Evolutionary conservation across 2,113 vertebrate species (phyloP).

Genomic region (Hassar affinis): DNA sequence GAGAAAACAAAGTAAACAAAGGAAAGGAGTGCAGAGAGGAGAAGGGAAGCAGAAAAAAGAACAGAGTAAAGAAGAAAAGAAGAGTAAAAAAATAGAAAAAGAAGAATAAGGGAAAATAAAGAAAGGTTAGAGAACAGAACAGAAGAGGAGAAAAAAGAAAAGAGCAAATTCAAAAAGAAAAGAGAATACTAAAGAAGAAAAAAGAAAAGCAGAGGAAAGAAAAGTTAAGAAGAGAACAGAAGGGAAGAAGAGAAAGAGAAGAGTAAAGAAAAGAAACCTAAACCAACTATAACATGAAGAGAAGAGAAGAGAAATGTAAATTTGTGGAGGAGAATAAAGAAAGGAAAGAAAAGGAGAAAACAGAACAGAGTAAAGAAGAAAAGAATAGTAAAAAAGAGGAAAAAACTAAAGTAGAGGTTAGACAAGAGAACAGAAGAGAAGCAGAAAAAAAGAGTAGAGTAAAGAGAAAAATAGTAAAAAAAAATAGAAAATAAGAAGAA

Average conservation of each 20-base stretch:
- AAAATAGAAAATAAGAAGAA: not conserved
- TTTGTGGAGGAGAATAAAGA: too few species aligned
- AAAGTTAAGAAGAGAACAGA: not conserved
- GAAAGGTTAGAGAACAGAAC: not conserved
- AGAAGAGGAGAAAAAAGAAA: not conserved
- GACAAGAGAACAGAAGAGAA: not conserved
- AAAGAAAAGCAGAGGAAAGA: not conserved
- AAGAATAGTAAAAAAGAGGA: not conserved
- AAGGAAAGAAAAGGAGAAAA: not conserved
- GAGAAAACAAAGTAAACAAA: not conserved
- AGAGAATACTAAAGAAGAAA: not conserved
- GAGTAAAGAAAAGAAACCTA: not conserved
- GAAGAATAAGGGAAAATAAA: not conserved
- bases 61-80: not conserved
- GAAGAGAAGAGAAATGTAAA: not conserved
- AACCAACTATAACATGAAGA: too few species aligned
- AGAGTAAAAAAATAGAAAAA: not conserved
- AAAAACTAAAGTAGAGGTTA: not conserved
- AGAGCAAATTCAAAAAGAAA: not conserved
- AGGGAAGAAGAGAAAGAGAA: not conserved
- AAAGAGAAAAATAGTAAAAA: not conserved
- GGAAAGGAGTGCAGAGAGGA: not conserved
- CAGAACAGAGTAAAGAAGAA: not conserved
- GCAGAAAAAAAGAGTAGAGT: not conserved
- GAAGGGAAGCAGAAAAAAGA: not conserved